These are phyloP conservation scores for Goniozus legneri DNA, from an alignment of 1,140 invertebrate species.

Conservation along the genomic window DNA sequence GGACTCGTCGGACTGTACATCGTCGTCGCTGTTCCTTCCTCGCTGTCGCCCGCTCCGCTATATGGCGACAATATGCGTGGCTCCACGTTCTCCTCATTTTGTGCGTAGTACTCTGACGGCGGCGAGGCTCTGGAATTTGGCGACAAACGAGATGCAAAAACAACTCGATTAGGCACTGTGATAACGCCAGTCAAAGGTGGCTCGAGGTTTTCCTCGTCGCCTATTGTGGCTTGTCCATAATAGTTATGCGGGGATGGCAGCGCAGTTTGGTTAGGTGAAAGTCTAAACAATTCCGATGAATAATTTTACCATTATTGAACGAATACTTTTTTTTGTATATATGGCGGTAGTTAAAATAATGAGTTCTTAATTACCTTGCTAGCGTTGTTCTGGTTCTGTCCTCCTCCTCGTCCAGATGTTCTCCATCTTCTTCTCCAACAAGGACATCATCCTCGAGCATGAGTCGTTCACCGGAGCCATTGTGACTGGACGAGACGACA, in stretches of 20 bases:
- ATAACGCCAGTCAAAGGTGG: conserved; percentile 13
- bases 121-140: conserved; percentile 47
- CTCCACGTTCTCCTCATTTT: conserved; percentile 48
- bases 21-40: conserved; percentile 33
- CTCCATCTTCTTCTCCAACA: conserved; percentile 10
- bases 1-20: conserved; percentile 45
- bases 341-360: not conserved
- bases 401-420: conserved; percentile 27
- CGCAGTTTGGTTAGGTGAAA: conserved; percentile 41
- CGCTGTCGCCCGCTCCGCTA: conserved; percentile 36
- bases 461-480: conserved; percentile 43
- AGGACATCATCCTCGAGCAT: conserved; percentile 40
- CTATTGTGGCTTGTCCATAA: conserved; percentile 32
- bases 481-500: conserved; percentile 44
- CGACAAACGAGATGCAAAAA: conserved; percentile 39
- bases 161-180: too few species aligned
- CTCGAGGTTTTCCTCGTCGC: conserved; percentile 50
- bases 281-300: conserved; percentile 34
- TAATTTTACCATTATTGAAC: not conserved
- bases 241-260: conserved; percentile 31
- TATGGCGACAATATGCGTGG: conserved; percentile 45
- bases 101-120: conserved; percentile 53
- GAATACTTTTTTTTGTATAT: too few species aligned
- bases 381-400: conserved; percentile 16
- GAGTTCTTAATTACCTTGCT: conserved; percentile 17